Evolutionary conservation across 2,888 invertebrate genomes (phyloP), one percentile per base, ranked within the genome.

Genomic region (Ganaspis brasiliensis): DNA sequence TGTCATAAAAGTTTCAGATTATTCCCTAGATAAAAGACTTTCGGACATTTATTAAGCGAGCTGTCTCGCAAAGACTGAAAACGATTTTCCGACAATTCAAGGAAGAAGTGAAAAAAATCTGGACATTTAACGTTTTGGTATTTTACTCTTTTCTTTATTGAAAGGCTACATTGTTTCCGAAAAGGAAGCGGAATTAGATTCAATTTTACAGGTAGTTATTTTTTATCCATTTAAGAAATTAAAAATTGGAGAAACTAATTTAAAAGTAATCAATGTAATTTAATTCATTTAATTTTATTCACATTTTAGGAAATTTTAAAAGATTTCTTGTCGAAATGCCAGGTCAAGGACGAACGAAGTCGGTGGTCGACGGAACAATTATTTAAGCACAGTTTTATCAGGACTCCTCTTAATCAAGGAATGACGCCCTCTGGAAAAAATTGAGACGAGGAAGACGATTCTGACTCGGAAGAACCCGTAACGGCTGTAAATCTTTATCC

Each of bases 351-450:
- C 84, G 96, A 96, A 87, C 93, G 94, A 74, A 92, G 94, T 4
- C 94, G 96, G 55, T 95, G 95, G 93, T 95, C 96, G 0, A 95
- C 97, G 0, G 94, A 94, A 8, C 95, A 97, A 90, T 92, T 98
- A 26, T 90, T 96, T 31, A 94, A 95, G 63, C 98, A 98, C 89
- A 93, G 94, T 9, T 98, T 98, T 89, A 92, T 95, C 2, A 92
- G 94, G 82, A 91, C 92, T 6, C 94, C 94, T 1, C 80, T 93
- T 26, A 92, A 93, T 79, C 91, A 92, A 16, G 87, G 87, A 79
- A 77, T 91, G 26, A 91, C 92, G 14, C 93, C 93, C 0, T 91
- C 91, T 37, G 89, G 90, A 63, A 88, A 75, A 84, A 91, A 86
- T 57, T 81, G 83, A 2, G 81, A 84, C 61, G 83, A 87, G 45